Evolutionary conservation across 2,888 invertebrate genomes (phyloP).

Genomic region (Nebria brevicollis): DNA sequence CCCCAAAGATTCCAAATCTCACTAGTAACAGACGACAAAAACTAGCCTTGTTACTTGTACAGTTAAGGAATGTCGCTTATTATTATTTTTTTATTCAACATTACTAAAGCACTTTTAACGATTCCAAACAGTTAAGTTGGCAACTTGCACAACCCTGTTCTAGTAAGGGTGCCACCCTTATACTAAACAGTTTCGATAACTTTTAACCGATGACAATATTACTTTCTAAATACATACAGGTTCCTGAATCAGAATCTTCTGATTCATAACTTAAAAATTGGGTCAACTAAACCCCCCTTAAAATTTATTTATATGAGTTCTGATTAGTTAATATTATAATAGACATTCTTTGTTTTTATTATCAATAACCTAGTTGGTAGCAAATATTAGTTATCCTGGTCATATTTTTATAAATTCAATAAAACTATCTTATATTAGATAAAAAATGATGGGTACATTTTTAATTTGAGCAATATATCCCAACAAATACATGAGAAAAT

Average conservation of each 20-base stretch:
- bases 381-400: not conserved
- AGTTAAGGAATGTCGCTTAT: slow-evolving; percentile 31
- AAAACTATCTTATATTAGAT: no score
- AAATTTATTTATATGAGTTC: not conserved
- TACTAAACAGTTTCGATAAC: slow-evolving; percentile 25
- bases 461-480: no score
- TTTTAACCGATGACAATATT: slow-evolving; percentile 6
- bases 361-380: not conserved
- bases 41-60: slow-evolving; percentile 39
- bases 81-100: slow-evolving; percentile 23
- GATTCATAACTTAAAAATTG: slow-evolving; percentile 34
- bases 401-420: no score
- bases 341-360: slow-evolving; percentile 12
- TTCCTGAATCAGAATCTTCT: slow-evolving; percentile 11
- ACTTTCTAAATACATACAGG: slow-evolving; percentile 4
- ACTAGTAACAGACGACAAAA: slow-evolving; percentile 39
- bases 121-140: not conserved
- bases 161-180: slow-evolving; percentile 38
- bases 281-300: slow-evolving; percentile 6
- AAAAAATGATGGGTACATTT: no score
- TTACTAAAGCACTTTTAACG: slow-evolving; percentile 3
- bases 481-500: no score
- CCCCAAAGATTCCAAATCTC: slow-evolving; percentile 29
- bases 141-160: slow-evolving; percentile 29
- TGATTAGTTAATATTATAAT: not conserved